A percentile compares a stretch with the other conserved stretches of the same genome.
phyloP scores from a whole-genome alignment of 1,140 invertebrate species.

The Drosophila funebris region DNA sequence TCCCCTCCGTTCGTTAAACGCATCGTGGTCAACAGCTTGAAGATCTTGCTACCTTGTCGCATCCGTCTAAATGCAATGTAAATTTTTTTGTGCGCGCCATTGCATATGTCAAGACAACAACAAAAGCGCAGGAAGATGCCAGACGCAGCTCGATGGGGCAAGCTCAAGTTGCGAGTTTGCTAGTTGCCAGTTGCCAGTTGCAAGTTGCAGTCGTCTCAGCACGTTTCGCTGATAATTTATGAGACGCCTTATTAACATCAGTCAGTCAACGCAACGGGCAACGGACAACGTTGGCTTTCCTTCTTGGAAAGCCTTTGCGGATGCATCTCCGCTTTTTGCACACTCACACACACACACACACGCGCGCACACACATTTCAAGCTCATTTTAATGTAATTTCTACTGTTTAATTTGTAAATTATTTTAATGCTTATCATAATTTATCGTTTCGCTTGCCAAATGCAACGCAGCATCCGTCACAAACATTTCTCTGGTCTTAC shows the following conservation, averaged over 20 bases:
- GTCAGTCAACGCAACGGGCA: slow-evolving; percentile 59
- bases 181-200: slow-evolving; percentile 29
- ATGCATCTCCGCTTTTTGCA: slow-evolving; percentile 65
- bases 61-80: slow-evolving; percentile 81
- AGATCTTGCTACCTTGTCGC: slow-evolving; percentile 56
- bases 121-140: slow-evolving; percentile 34
- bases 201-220: slow-evolving; percentile 52
- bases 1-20: not conserved
- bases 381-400: slow-evolving; percentile 78
- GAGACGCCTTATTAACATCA: slow-evolving; percentile 82
- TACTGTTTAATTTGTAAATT: slow-evolving; percentile 76
- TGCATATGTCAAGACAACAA: slow-evolving; percentile 78
- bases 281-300: slow-evolving; percentile 11
- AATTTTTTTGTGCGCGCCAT: slow-evolving; percentile 80
- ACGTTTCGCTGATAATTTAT: slow-evolving; percentile 81
- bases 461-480: slow-evolving; percentile 22
- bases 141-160: slow-evolving; percentile 14
- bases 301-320: slow-evolving; percentile 67
- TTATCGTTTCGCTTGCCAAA: slow-evolving; percentile 36
- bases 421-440: slow-evolving; percentile 68
- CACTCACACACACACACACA: no score
- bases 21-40: slow-evolving; percentile 27
- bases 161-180: slow-evolving; percentile 14
- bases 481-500: slow-evolving; percentile 3
- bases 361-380: slow-evolving; percentile 54